Base-by-base conservation (phyloP, 2,113 vertebrate genomes). In the Pseudopodoces humilis region DNA sequence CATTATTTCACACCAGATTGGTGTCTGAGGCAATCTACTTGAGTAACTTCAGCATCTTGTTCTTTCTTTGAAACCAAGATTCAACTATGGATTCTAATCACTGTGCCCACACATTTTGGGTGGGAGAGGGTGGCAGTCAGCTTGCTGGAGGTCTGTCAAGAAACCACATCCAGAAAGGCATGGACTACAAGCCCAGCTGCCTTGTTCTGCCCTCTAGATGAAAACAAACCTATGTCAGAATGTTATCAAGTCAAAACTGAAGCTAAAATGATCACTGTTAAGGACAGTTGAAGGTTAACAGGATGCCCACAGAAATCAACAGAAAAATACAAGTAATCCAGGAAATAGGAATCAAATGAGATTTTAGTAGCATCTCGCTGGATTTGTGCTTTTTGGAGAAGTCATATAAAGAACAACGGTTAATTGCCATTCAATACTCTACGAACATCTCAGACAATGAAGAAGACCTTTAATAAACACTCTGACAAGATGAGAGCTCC, bases 71-170 rank as follows among this genome's bases (percentile, higher is more conserved):
- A 81, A 71, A 93, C 8, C 35, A 92, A 55, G 21, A 25, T 31
- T 53, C 35, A 76, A 44, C 59, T 69, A 10, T 20, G 74, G 41
- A 55, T 62, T 69, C 50, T 74, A 23, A 81, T 11, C 35, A 37
- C 13, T 1, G 3, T 50, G 59, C 15, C 37, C 46, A 49, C 1
- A 0, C 0, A 0, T 37, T 69, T 69, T 62, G 41, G n/a, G 9
- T 21, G 75, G 19, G 41, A 37, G 13, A 43, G 5, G 7, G 25
- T 35, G 50, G 47, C 44, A 96, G 49, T 44, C 39, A 68, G 39
- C 27, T 76, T 68, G 33, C 28, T 65, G 39, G 52, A 93, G 68
- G 30, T 83, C 59, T 65, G 21, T 31, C 33, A 83, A 20, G 49
- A 85, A 84, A 63, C 24, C 7, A 37, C 5, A 2, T 19, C 69